Percentiles rank a stretch among this genome's conserved stretches.
Evolutionary conservation across 2,113 vertebrate species (phyloP).

Genomic region (Daubentonia madagascariensis): DNA sequence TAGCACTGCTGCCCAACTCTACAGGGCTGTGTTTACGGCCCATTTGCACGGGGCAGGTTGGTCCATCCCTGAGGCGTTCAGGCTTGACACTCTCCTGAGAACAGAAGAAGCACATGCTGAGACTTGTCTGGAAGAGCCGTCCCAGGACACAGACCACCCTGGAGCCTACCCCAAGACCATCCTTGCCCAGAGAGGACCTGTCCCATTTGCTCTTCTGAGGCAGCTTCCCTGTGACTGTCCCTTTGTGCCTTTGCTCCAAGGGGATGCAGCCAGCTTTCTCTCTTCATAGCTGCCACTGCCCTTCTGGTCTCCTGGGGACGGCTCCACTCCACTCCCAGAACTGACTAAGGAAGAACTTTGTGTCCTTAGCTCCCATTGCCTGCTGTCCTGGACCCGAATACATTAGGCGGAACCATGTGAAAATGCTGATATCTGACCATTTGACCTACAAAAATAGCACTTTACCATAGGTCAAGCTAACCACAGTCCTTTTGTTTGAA

Average conservation of each 20-base stretch:
- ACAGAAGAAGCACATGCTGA: neutral
- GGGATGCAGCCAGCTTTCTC: neutral
- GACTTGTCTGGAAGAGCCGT: neutral
- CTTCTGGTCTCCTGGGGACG: neutral
- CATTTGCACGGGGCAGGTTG: fast-evolving
- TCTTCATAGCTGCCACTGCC: neutral
- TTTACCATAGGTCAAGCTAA: neutral
- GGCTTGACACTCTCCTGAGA: neutral
- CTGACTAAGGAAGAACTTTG: neutral
- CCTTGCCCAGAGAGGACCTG: fast-evolving
- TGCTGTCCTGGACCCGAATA: neutral
- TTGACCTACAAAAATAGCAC: neutral
- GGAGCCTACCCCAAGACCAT: neutral
- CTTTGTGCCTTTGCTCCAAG: neutral
- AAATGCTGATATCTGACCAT: neutral
- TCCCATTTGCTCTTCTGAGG: neutral
- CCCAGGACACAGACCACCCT: fast-evolving
- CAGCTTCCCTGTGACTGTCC: neutral
- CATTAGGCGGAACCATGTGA: fast-evolving
- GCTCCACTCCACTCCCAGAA: neutral
- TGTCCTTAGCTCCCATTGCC: neutral
- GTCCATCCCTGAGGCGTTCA: neutral
- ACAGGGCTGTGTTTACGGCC: fast-evolving
- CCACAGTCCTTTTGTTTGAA: neutral
- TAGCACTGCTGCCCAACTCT: neutral